Conservation (phyloP, 2,888 invertebrate genomes). For the Cremastinae sp. region DNA sequence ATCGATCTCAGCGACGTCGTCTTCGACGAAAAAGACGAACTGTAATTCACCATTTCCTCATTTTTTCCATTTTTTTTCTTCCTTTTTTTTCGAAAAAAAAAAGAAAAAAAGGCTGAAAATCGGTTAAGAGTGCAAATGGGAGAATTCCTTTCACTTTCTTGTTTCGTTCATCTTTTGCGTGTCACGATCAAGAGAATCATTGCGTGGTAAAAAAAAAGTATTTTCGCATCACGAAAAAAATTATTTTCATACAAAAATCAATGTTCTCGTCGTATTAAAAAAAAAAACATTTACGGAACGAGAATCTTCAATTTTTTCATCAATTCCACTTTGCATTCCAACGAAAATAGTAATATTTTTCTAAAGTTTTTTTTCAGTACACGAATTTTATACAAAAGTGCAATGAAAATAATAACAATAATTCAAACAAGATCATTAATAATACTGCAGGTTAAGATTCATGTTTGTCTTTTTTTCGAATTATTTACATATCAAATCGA, state of each 20-base stretch:
- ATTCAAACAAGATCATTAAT: not conserved
- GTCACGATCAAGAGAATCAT: too few relatives aligned
- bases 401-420: not conserved
- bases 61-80: not conserved
- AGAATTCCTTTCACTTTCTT: too few relatives aligned
- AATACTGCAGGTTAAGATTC: too few relatives aligned
- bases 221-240: too few relatives aligned
- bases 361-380: not conserved
- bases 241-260: too few relatives aligned
- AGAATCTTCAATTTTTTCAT: not conserved
- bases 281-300: too few relatives aligned
- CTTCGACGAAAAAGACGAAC: conserved; percentile 90
- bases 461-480: conserved; percentile 9
- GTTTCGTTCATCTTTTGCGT: too few relatives aligned
- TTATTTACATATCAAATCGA: not conserved
- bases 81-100: not conserved
- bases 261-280: too few relatives aligned
- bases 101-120: not conserved
- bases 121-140: too few relatives aligned
- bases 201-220: too few relatives aligned
- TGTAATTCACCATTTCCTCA: conserved; percentile 81
- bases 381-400: not conserved
- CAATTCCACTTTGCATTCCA: conserved; percentile 16
- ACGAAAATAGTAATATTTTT: conserved; percentile 15
- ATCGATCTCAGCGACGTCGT: conserved; percentile 95